Conservation (phyloP, 1,140 invertebrate genomes). For the Melitaea cinxia region DNA sequence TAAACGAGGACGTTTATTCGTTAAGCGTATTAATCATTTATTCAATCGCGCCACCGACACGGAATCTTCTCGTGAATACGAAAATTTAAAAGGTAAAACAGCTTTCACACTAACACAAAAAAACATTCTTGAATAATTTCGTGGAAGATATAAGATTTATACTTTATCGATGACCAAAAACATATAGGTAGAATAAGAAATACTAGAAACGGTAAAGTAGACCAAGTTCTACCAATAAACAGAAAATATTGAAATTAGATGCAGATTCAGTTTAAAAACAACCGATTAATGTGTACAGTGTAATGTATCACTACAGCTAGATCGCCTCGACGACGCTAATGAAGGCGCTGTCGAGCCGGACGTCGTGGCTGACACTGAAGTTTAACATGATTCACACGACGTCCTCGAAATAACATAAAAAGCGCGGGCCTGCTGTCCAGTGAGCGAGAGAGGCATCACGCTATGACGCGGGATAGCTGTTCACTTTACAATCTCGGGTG, state of each 20-base stretch:
- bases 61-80: not conserved
- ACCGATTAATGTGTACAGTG: too few relatives aligned
- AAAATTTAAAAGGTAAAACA: not conserved
- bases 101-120: not conserved
- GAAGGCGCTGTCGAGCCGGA: conserved; percentile 14
- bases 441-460: not conserved
- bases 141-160: not conserved
- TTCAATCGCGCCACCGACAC: not conserved
- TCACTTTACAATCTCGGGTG: too few relatives aligned
- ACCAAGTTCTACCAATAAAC: too few relatives aligned
- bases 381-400: conserved; percentile 24
- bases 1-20: not conserved
- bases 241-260: too few relatives aligned
- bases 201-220: too few relatives aligned
- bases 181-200: not conserved
- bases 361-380: not conserved
- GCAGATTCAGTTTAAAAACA: too few relatives aligned
- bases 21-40: conserved; percentile 9
- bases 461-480: not conserved
- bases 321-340: conserved; percentile 1
- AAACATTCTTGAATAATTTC: not conserved
- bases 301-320: not conserved
- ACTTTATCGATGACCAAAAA: not conserved
- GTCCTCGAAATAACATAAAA: not conserved
- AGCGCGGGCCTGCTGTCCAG: not conserved